Conservation (phyloP, 2,113 vertebrate genomes). For the Fregata magnificens region DNA sequence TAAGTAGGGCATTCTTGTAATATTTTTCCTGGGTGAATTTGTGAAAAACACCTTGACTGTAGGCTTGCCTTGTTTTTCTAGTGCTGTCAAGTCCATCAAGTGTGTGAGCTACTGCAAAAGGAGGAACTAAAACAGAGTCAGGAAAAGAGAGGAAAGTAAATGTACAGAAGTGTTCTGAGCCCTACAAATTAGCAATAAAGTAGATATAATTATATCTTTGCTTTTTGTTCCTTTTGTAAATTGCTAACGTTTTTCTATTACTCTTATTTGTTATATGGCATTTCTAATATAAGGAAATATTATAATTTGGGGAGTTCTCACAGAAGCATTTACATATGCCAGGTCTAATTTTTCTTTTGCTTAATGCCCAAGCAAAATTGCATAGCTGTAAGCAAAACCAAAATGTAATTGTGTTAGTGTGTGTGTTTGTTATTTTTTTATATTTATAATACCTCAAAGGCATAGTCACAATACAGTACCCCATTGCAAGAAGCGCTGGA, state of each 20-base stretch:
- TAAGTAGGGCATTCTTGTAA: neutral
- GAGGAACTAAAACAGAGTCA: neutral
- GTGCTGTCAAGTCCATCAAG: neutral
- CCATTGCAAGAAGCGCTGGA: neutral
- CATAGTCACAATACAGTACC: neutral
- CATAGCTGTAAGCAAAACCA: conserved; percentile 12
- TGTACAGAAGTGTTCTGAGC: neutral
- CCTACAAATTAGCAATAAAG: neutral
- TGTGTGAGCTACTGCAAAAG: neutral
- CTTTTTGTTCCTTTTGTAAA: neutral
- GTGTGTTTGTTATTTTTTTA: conserved; percentile 1
- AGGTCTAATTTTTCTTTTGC: conserved; percentile 16
- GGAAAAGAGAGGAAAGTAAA: neutral
- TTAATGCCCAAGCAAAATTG: conserved; percentile 14
- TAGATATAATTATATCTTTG: neutral
- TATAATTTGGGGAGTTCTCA: neutral
- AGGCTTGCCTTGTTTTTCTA: neutral
- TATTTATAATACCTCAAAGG: conserved; percentile 4
- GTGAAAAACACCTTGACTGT: neutral
- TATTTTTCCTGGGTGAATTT: neutral
- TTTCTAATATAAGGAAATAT: conserved; percentile 17
- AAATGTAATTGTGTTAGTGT: conserved; percentile 21
- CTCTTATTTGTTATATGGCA: neutral
- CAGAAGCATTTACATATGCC: neutral
- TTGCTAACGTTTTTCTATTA: neutral